Conservation (phyloP, 2,888 invertebrate genomes). For the Hypolimnas misippus region DNA sequence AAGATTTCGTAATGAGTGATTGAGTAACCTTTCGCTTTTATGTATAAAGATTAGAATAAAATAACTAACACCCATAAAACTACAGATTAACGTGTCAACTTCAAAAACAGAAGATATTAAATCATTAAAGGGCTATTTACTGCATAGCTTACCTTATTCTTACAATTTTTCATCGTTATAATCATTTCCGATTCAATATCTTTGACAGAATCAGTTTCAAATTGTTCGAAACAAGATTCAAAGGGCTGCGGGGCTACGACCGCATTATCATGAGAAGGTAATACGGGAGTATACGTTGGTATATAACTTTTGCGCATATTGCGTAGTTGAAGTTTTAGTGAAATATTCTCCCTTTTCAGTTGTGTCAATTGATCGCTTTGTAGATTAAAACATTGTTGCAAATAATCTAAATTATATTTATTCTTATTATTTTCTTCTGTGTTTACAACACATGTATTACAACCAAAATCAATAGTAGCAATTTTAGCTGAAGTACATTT, state of each 20-base stretch:
- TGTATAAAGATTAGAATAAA: too few species aligned
- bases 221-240: constrained; percentile 54
- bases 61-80: too few species aligned
- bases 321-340: constrained; percentile 61
- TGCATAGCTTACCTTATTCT: constrained; percentile 62
- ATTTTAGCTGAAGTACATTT: constrained; percentile 51
- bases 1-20: too few species aligned
- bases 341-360: constrained; percentile 61
- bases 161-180: constrained; percentile 73
- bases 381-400: constrained; percentile 54
- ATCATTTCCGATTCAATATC: constrained; percentile 72
- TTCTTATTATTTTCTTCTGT: constrained; percentile 48
- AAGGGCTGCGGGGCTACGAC: constrained; percentile 55
- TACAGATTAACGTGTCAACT: too few species aligned
- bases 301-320: constrained; percentile 51
- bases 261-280: constrained; percentile 38
- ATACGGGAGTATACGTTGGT: constrained; percentile 44
- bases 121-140: too few species aligned
- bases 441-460: constrained; percentile 50
- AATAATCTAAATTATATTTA: constrained; percentile 52
- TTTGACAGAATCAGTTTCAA: constrained; percentile 45
- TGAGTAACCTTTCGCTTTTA: too few species aligned
- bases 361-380: constrained; percentile 61
- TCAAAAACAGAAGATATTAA: too few species aligned
- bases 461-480: constrained; percentile 52